phyloP scores from a whole-genome alignment of 2,113 vertebrate genomes.

The Columbina picui region DNA sequence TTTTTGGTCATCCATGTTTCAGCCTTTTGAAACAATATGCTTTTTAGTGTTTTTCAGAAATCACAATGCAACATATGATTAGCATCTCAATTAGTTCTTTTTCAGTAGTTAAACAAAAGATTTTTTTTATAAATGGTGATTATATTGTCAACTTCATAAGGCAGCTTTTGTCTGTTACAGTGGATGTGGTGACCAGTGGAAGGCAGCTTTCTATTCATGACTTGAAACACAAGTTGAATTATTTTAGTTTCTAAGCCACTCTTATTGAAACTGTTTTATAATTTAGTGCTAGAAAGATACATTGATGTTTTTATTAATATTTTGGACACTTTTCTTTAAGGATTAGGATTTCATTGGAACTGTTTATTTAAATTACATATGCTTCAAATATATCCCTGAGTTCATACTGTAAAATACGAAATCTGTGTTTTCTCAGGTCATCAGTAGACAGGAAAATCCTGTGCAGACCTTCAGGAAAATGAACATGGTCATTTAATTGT shows the following conservation, averaged over 20 bases:
- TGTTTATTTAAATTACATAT: not conserved
- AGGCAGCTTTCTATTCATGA: constrained; percentile 59
- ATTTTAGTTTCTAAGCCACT: constrained; percentile 29
- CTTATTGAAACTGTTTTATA: constrained; percentile 10
- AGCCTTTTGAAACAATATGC: constrained; percentile 71
- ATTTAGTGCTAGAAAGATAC: not conserved
- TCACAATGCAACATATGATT: constrained; percentile 77
- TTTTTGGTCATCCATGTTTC: constrained; percentile 46
- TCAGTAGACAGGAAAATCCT: not conserved
- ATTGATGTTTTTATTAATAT: constrained; percentile 1
- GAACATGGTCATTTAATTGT: not conserved
- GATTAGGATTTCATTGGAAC: not conserved
- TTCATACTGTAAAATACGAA: not conserved
- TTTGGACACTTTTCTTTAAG: not conserved
- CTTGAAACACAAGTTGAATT: constrained; percentile 48
- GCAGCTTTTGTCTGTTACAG: constrained; percentile 75
- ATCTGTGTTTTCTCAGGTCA: not conserved
- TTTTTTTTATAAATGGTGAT: constrained; percentile 71
- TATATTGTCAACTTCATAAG: constrained; percentile 78
- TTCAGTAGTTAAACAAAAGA: constrained; percentile 80
- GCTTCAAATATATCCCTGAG: not conserved
- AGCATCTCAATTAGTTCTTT: constrained; percentile 80
- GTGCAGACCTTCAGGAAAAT: not conserved
- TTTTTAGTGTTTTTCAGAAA: constrained; percentile 71
- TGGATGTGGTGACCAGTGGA: constrained; percentile 66